phyloP scores from a whole-genome alignment of 2,797 vertebrate genomes.

The Echeneis naucrates region DNA sequence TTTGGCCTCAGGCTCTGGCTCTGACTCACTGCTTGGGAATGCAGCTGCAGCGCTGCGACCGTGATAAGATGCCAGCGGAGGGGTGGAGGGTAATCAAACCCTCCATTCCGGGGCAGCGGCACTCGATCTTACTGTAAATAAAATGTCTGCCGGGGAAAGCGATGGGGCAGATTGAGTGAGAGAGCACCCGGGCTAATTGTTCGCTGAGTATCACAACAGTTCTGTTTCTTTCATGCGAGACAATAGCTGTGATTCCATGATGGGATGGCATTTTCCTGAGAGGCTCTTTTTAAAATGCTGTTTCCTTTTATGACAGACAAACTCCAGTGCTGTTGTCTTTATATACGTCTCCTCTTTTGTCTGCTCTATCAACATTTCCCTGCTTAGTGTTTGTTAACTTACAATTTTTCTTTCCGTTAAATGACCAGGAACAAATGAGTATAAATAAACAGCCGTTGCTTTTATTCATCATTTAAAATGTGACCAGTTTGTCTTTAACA shows the following conservation, averaged over 20 bases:
- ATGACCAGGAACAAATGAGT: not conserved
- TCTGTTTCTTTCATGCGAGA: slow-evolving; percentile 63
- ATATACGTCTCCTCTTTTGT: slow-evolving; percentile 12
- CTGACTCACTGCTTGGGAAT: slow-evolving; percentile 83
- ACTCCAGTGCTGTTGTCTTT: slow-evolving; percentile 36
- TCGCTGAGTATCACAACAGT: slow-evolving; percentile 44
- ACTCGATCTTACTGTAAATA: slow-evolving; percentile 74
- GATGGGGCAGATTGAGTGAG: slow-evolving; percentile 57
- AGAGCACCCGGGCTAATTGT: slow-evolving; percentile 64
- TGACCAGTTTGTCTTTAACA: not conserved
- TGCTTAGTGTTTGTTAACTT: not conserved
- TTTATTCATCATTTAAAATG: not conserved
- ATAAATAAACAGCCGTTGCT: not conserved
- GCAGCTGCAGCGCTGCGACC: slow-evolving; percentile 68
- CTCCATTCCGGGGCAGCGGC: slow-evolving; percentile 61
- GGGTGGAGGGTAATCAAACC: slow-evolving; percentile 76
- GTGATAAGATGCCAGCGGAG: slow-evolving; percentile 79
- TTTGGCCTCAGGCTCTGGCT: slow-evolving; percentile 54
- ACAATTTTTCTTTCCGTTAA: slow-evolving; percentile 1
- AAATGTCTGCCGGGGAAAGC: slow-evolving; percentile 63
- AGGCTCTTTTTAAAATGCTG: slow-evolving; percentile 36
- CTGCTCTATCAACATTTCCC: slow-evolving; percentile 9
- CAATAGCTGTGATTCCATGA: slow-evolving; percentile 63
- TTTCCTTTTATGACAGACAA: slow-evolving; percentile 26
- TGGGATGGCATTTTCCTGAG: slow-evolving; percentile 41